These are phyloP conservation scores for Rhodinocichla rosea DNA, from an alignment of 2,113 vertebrate species.

Conservation along the genomic window DNA sequence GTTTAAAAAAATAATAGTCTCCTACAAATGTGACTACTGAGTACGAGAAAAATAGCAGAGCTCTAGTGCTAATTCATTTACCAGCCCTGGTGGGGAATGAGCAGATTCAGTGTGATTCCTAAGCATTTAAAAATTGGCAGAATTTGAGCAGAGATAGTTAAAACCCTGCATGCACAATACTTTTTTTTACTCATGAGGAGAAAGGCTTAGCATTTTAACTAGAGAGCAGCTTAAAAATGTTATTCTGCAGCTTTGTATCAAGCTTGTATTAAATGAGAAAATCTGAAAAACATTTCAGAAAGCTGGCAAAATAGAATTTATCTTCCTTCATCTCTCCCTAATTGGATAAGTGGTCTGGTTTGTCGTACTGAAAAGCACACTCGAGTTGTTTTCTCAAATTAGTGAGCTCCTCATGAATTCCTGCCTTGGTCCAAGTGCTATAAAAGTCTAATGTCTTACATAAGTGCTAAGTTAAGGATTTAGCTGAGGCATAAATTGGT, in stretches of 20 bases:
- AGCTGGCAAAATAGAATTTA: not conserved
- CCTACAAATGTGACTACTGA: not conserved
- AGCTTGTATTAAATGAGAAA: not conserved
- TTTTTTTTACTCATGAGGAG: not conserved
- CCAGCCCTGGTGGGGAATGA: not conserved
- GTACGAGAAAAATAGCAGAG: not conserved
- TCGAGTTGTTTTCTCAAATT: constrained; percentile 40
- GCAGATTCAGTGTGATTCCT: not conserved
- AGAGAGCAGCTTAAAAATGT: not conserved
- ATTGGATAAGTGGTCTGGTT: constrained; percentile 8
- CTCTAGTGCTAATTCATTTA: constrained; percentile 2
- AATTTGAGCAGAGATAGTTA: not conserved
- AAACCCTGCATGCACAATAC: not conserved
- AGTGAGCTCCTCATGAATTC: constrained; percentile 27
- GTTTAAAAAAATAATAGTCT: not conserved
- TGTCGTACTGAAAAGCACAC: not conserved
- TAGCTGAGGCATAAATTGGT: constrained; percentile 26
- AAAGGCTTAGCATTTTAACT: not conserved
- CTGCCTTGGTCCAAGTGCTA: constrained; percentile 22
- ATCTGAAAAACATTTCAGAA: constrained; percentile 16
- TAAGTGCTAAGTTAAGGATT: constrained; percentile 53
- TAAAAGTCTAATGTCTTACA: constrained; percentile 46
- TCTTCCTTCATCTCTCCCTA: not conserved
- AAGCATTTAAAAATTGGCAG: not conserved
- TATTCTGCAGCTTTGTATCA: not conserved